Evolutionary conservation across 2,797 vertebrate species (phyloP), one percentile per base, ranked within the genome.

Genomic region (Chanos chanos): DNA sequence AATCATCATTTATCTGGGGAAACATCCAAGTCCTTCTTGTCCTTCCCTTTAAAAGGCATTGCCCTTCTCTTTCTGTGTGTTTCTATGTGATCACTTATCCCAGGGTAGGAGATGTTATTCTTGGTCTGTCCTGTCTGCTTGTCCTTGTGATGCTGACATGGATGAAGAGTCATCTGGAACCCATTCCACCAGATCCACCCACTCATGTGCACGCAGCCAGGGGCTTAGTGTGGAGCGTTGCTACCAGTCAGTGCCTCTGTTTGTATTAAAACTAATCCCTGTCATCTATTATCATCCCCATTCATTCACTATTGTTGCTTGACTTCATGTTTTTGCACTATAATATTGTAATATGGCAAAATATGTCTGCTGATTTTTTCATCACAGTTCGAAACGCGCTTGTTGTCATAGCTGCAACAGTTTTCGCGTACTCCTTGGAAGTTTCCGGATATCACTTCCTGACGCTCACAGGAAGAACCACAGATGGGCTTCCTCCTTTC

Each of bases 361-460:
- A n/a, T n/a, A n/a, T n/a, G n/a, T n/a, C n/a, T n/a, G n/a, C n/a
- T n/a, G n/a, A n/a, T n/a, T 12, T 52, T 10, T 68, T n/a, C 47
- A 43, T 18, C n/a, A 9, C 61, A 97, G 95, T 92, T 66, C 90
- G 94, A 9, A 97, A 96, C 0, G 94, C 92, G 5, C 78, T 94
- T 6, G 89, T 98, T 3, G 94, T 98, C 15, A 72, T 95, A 24
- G 90, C 78, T 5, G 92, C 94, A 0, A 83, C 94, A 15, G 60
- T 89, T 8, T 57, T 94, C 0, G 91, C 94, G 0, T 97, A 91
- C 75, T 86, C 88, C 21, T 92, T 89, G 31, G 87, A 93, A 7
- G 81, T 62, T 43, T 81, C 61, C 0, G 92, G 92, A 22, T 77
- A 71, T 15, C 86, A 90, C 1, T 76, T 90, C 0, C 93, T 98